phyloP scores from a whole-genome alignment of 2,888 invertebrate genomes.

The Notodonta dromedarius region DNA sequence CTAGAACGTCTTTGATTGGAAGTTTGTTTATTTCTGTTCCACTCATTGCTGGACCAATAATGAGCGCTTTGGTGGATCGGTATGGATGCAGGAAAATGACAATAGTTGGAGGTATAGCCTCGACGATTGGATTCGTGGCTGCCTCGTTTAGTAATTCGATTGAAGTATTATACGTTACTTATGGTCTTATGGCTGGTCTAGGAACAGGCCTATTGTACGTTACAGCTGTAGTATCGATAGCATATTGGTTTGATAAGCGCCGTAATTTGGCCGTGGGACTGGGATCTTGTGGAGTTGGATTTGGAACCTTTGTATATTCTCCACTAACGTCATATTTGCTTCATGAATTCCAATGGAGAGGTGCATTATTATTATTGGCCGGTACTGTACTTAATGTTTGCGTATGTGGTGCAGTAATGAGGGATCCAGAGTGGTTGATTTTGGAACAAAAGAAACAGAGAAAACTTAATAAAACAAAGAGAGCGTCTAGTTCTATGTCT shows the following conservation, averaged over 20 bases:
- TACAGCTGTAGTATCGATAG: constrained; percentile 95
- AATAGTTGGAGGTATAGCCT: constrained; percentile 88
- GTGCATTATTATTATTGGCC: constrained; percentile 89
- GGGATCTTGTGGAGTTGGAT: constrained; percentile 94
- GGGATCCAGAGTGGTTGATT: constrained; percentile 93
- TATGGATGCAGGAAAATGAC: constrained; percentile 93
- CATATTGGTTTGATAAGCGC: constrained; percentile 96
- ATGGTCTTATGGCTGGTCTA: constrained; percentile 92
- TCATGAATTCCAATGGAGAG: constrained; percentile 91
- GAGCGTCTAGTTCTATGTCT: constrained; percentile 81
- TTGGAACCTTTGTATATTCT: constrained; percentile 95
- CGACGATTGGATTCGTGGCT: constrained; percentile 90
- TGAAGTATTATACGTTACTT: constrained; percentile 91
- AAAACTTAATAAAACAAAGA: constrained; percentile 77
- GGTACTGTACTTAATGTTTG: constrained; percentile 94
- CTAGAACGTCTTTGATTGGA: constrained; percentile 94
- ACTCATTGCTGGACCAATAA: constrained; percentile 91
- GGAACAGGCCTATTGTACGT: constrained; percentile 94
- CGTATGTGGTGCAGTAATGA: constrained; percentile 93
- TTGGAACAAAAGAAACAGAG: constrained; percentile 86
- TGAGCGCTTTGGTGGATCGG: constrained; percentile 93
- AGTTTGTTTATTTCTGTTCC: constrained; percentile 96
- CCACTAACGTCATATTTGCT: constrained; percentile 92
- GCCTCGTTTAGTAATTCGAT: constrained; percentile 89
- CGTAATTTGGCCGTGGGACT: constrained; percentile 94